Conservation (phyloP, 2,888 invertebrate species). For the Phaonia tiefii region DNA sequence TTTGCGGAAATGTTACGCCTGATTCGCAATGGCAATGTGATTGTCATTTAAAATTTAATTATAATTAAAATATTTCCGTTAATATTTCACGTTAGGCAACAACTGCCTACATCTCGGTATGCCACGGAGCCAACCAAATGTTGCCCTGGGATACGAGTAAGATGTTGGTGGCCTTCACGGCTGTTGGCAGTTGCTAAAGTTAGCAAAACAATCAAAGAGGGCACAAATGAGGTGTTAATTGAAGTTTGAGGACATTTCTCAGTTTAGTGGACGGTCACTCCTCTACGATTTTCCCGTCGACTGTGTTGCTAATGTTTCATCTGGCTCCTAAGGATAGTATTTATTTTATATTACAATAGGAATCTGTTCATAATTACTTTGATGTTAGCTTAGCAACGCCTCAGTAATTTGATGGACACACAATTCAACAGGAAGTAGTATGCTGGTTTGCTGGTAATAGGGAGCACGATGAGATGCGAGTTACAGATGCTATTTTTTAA, state of each 20-base stretch:
- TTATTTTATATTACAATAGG: too few relatives aligned
- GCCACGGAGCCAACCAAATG: conserved; percentile 45
- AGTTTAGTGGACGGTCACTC: conserved; percentile 47
- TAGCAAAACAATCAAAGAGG: conserved; percentile 49
- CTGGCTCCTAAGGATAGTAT: too few relatives aligned
- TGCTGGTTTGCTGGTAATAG: too few relatives aligned
- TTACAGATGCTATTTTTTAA: too few relatives aligned
- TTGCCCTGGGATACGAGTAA: conserved; percentile 28
- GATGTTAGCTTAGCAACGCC: too few relatives aligned
- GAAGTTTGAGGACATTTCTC: conserved; percentile 55
- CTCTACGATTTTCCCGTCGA: not conserved
- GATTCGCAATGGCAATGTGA: conserved; percentile 53
- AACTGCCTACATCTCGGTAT: too few relatives aligned
- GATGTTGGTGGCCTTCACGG: too few relatives aligned
- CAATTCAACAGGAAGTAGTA: too few relatives aligned
- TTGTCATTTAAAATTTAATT: conserved; percentile 57
- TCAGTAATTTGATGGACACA: too few relatives aligned
- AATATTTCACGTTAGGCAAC: conserved; percentile 45
- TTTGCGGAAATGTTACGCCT: conserved; percentile 42
- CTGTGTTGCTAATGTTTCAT: too few relatives aligned
- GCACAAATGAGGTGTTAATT: conserved; percentile 65
- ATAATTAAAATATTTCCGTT: conserved; percentile 56
- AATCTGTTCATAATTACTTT: conserved; percentile 9
- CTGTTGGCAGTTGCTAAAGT: conserved; percentile 23
- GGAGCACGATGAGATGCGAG: too few relatives aligned